A percentile compares a stretch with the other conserved stretches of the same genome.
Evolutionary conservation across 2,888 invertebrate species (phyloP).

Genomic region (Chrysotoxum bicinctum): DNA sequence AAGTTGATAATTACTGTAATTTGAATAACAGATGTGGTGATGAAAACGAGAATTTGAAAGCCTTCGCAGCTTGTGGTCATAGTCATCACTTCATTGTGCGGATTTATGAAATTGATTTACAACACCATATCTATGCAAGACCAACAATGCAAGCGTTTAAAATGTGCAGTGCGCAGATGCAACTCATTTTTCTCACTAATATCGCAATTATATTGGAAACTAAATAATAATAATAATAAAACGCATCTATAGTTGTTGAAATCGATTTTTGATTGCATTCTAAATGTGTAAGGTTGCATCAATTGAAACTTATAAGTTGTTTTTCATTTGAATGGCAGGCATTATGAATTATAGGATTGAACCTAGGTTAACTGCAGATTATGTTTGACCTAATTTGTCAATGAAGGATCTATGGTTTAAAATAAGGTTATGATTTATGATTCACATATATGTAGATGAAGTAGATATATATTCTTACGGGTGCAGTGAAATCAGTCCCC

Average conservation of each 20-base stretch:
- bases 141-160: neutral
- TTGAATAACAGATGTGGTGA: constrained; percentile 56
- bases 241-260: constrained; percentile 32
- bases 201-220: constrained; percentile 49
- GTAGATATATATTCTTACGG: too few species aligned
- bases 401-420: neutral
- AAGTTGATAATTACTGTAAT: constrained; percentile 63
- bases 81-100: constrained; percentile 50
- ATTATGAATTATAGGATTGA: constrained; percentile 12
- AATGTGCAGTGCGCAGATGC: neutral
- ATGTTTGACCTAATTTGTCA: constrained; percentile 21
- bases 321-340: constrained; percentile 3
- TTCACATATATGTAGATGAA: neutral
- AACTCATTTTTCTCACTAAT: constrained; percentile 24
- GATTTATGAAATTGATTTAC: constrained; percentile 54
- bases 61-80: constrained; percentile 53
- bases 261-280: constrained; percentile 59
- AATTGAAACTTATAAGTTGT: neutral
- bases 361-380: constrained; percentile 2
- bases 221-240: constrained; percentile 8
- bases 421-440: neutral
- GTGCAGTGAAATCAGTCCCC: too few species aligned
- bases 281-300: neutral
- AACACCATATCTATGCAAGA: neutral
- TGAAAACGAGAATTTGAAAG: constrained; percentile 57